Conservation (phyloP, 1,140 invertebrate species). For the Aphaenogaster rudis region DNA sequence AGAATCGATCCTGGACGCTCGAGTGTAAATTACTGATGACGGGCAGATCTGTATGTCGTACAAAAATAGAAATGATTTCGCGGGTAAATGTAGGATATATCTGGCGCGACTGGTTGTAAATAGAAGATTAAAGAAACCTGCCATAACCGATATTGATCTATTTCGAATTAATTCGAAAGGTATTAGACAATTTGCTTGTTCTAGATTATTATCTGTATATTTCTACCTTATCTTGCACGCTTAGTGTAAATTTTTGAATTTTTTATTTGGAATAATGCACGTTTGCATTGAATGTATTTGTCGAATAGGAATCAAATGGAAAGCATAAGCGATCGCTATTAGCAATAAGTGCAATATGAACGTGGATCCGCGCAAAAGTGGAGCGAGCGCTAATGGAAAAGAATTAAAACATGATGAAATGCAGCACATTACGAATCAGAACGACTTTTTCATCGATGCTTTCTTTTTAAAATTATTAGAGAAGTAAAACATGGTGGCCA, state of each 20-base stretch:
- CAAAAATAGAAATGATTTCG: conserved; percentile 68
- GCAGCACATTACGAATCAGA: conserved; percentile 3
- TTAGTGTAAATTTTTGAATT: not conserved
- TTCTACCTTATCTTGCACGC: not conserved
- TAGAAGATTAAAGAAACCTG: conserved; percentile 48
- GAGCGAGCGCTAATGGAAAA: conserved; percentile 4
- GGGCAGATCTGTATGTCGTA: conserved; percentile 22
- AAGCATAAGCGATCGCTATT: conserved; percentile 13
- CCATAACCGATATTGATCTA: conserved; percentile 30
- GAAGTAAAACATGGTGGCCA: not conserved
- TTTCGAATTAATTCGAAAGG: not conserved
- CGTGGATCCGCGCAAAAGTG: conserved; percentile 11
- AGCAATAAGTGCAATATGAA: conserved; percentile 14
- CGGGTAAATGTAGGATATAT: conserved; percentile 11
- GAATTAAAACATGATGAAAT: conserved; percentile 26
- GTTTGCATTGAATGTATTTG: not conserved
- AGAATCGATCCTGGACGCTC: conserved; percentile 17
- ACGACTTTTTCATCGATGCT: conserved; percentile 2
- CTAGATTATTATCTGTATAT: not conserved
- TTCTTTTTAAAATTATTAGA: conserved; percentile 26
- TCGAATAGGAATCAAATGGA: not conserved
- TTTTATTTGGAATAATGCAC: not conserved
- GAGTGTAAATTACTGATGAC: conserved; percentile 38
- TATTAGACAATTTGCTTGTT: not conserved
- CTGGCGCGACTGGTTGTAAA: not conserved